Evolutionary conservation across 2,113 vertebrate genomes (phyloP), one percentile per base, ranked within the genome.

Genomic region (human (Homo sapiens)): DNA sequence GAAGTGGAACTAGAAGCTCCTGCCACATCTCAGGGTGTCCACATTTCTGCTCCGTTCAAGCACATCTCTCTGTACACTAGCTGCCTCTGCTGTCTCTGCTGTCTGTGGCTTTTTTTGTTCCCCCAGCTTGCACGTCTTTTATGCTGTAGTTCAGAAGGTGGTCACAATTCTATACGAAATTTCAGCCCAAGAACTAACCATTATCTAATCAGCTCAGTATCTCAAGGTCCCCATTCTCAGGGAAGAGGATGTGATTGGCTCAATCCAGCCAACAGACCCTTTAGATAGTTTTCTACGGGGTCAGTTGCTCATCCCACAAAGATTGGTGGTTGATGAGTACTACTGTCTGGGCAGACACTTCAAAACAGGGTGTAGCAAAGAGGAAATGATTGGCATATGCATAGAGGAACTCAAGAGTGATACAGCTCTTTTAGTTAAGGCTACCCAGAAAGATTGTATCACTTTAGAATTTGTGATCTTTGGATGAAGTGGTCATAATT

Each of bases 391-490:
- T 8, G 35, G 32, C 38, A 25, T 14, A 35, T 9, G 1, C 48
- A 68, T 6, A 40, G 61, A 57, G 32, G n/a, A 18, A 80, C 81
- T 80, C 73, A 75, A 81, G 55, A 81, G 40, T 80, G 81, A 35
- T 48, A 55, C 1, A 73, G 38, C 38, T 79, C 73, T 76, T 86
- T 85, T n/a, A 81, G 40, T 25, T 94, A 66, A 94, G 72, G 18
- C 27, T 76, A 93, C 5, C 17, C 55, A 92, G 55, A 68, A 85
- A 79, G 27, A 89, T 11, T 43, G 35, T 22, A 6, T 25, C 66
- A 85, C 72, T 91, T 93, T 52, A 55, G 12, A 75, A 84, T 61
- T 45, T 96, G 66, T 86, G 78, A 76, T 95, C 68, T 91, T n/a
- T 85, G 25, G 12, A 91, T 50, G 38, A 89, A 61, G 87, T 25